Conservation (phyloP, 2,797 vertebrate genomes). For the Manis pentadactyla region DNA sequence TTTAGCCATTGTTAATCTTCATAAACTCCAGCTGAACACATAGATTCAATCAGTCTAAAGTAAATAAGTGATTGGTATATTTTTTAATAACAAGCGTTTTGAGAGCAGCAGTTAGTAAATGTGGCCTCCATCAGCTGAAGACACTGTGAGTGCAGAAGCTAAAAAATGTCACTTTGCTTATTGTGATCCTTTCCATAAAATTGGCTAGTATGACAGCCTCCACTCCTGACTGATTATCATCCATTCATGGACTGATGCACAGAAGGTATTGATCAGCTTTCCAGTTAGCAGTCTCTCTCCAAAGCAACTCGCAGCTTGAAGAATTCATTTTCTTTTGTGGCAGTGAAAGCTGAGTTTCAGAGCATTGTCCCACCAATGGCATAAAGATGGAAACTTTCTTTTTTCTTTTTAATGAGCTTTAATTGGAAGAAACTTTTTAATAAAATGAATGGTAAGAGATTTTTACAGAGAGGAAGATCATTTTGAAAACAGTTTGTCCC, state of each 20-base stretch:
- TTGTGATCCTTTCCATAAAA: conserved; percentile 56
- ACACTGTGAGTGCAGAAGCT: conserved; percentile 19
- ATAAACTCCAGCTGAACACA: neutral
- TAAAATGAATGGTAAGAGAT: conserved; percentile 30
- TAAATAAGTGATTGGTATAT: neutral
- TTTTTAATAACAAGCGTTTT: conserved; percentile 43
- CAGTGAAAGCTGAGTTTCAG: conserved; percentile 35
- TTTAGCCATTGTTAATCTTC: conserved; percentile 13
- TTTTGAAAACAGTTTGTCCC: conserved; percentile 44
- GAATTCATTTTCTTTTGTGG: conserved; percentile 48
- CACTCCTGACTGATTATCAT: conserved; percentile 2
- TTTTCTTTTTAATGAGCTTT: conserved; percentile 56
- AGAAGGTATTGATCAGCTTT: conserved; percentile 38
- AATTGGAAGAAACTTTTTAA: conserved; percentile 55
- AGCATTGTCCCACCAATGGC: conserved; percentile 39
- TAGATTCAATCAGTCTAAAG: neutral
- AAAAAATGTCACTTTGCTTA: conserved; percentile 21
- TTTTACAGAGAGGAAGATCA: conserved; percentile 38
- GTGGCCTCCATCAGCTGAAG: neutral
- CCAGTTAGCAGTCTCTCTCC: conserved; percentile 8
- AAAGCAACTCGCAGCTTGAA: conserved; percentile 9
- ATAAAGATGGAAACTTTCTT: conserved; percentile 43
- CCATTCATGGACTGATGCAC: conserved; percentile 1
- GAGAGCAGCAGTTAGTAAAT: conserved; percentile 1
- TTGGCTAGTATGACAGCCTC: neutral